Evolutionary conservation across 2,113 vertebrate genomes (phyloP), one percentile per base, ranked within the genome.

Genomic region (Rhinoptilus africanus): DNA sequence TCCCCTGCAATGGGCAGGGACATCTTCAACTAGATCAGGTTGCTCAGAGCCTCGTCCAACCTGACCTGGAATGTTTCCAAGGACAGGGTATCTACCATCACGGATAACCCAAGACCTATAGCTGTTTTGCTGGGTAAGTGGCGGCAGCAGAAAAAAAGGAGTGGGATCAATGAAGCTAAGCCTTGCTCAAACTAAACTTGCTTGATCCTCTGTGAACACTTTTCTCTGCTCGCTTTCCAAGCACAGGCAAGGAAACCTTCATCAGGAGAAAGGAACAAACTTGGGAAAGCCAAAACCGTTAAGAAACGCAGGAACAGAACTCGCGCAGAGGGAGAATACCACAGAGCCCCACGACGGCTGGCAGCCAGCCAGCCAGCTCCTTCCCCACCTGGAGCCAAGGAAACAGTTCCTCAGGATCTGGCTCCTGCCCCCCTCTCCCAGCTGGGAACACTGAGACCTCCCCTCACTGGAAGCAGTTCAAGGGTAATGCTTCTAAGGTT

Each of bases 401-500:
- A 81, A 78, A 20, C 3, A 15, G 63, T 24, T 32, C 26, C 41
- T 73, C 59, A 60, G 34, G 68, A 37, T 66, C 26, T 0, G 5
- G 48, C 28, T 88, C 56, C 64, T 63, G 32, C 37, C 4, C 24
- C 19, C 7, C 9, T 72, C 37, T 88, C 27, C 34, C 57, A 64
- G 35, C 27, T 13, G 35, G n/a, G 56, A 91, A 47, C 16, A 7
- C 20, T 15, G 5, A 77, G 47, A 41, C 15, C 13, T 82, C 20
- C 9, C 9, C n/a, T 71, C 60, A 3, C n/a, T 71, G 37, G 23
- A 63, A 81, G 19, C 10, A 20, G 17, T 66, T 89, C 54, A 66
- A 14, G 5, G 1, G 59, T 1, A 0, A 26, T 27, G 14, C 16
- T 48, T 60, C 34, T 48, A 27, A n/a, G 10, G 21, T 35, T 63